A percentile compares a stretch with the other conserved stretches of the same genome.
These are phyloP conservation scores for Oxycera nigricornis DNA, from an alignment of 2,888 invertebrate species.

Conservation along the genomic window DNA sequence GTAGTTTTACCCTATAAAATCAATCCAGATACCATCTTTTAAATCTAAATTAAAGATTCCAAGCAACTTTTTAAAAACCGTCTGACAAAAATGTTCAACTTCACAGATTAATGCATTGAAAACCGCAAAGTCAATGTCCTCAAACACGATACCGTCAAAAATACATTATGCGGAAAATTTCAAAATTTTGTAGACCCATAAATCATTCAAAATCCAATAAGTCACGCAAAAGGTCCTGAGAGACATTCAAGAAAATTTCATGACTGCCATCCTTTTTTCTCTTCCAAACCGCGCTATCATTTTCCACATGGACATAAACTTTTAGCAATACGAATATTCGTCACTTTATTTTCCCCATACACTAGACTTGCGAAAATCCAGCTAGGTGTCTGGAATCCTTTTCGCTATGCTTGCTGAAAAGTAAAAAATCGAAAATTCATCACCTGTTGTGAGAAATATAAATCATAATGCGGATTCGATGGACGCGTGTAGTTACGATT, in stretches of 20 bases:
- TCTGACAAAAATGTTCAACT: too few relatives aligned
- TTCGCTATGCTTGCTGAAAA: background rate
- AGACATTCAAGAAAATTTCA: constrained; percentile 17
- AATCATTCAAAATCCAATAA: constrained; percentile 34
- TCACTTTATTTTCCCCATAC: too few relatives aligned
- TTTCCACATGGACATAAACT: background rate
- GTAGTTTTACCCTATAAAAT: too few relatives aligned
- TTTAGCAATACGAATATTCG: too few relatives aligned
- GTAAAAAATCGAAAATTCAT: constrained; percentile 26
- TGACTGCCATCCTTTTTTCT: background rate
- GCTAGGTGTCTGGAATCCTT: background rate
- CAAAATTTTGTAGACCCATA: constrained; percentile 19
- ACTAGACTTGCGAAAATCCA: background rate
- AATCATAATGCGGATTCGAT: constrained; percentile 14
- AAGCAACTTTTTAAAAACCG: too few relatives aligned
- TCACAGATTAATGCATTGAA: too few relatives aligned
- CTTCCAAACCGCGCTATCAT: background rate
- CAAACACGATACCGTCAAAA: background rate
- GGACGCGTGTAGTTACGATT: background rate
- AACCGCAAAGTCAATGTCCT: background rate
- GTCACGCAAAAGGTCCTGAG: constrained; percentile 1
- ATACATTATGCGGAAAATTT: constrained; percentile 25
- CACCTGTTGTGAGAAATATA: constrained; percentile 23
- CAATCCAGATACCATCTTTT: too few relatives aligned
- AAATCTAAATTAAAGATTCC: too few relatives aligned